Evolutionary conservation across 2,888 invertebrate genomes (phyloP).

Genomic region (Drosophila barbarae): DNA sequence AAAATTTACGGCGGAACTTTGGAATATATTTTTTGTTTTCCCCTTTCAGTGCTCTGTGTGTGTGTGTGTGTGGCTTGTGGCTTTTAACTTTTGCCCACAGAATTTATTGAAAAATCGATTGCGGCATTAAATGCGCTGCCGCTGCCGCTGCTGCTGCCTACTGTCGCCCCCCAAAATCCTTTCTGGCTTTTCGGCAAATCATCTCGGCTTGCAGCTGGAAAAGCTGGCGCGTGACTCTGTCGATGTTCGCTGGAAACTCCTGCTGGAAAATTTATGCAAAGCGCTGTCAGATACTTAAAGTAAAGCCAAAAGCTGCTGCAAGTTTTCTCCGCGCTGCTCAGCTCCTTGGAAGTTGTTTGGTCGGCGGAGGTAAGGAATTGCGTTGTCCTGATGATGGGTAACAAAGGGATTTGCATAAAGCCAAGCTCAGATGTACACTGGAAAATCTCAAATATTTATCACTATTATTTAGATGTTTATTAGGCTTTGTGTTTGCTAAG

Average conservation of each 20-base stretch:
- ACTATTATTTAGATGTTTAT: not conserved
- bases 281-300: constrained; percentile 70
- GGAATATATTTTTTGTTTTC: constrained; percentile 31
- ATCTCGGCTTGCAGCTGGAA: constrained; percentile 49
- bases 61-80: constrained; percentile 33
- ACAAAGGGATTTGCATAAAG: constrained; percentile 32
- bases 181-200: constrained; percentile 72
- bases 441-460: not conserved
- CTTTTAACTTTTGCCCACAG: constrained; percentile 61
- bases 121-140: constrained; percentile 62
- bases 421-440: not conserved
- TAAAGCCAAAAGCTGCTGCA: constrained; percentile 61
- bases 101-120: constrained; percentile 76
- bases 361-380: constrained; percentile 2
- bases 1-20: constrained; percentile 72
- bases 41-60: not conserved
- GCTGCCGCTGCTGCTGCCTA: constrained; percentile 40
- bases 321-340: constrained; percentile 26
- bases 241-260: constrained; percentile 58
- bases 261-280: constrained; percentile 66
- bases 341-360: constrained; percentile 20
- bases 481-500: not conserved
- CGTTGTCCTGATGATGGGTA: constrained; percentile 21
- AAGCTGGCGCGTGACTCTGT: constrained; percentile 66
- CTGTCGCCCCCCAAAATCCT: constrained; percentile 62